Evolutionary conservation across 1,140 invertebrate genomes (phyloP), one percentile per base, ranked within the genome.

Genomic region (Oscheius sp.): DNA sequence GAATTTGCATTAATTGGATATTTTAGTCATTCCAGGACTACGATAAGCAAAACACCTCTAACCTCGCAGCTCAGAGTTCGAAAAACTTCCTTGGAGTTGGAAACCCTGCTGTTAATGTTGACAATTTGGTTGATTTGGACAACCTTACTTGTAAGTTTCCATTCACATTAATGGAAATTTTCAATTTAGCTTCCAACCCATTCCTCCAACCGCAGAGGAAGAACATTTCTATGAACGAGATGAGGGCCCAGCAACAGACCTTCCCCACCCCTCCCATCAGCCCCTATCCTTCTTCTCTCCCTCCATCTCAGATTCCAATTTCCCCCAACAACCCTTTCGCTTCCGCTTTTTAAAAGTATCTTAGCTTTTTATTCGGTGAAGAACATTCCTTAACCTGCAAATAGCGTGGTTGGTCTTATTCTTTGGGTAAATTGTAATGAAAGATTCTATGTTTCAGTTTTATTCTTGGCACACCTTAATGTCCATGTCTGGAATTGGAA

Each of bases 11-110:
- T 59, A 45, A 67, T 49, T 32, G n/a, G n/a, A n/a, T n/a, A n/a
- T n/a, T n/a, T n/a, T n/a, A n/a, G n/a, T n/a, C 23, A 20, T 55
- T 55, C 49, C n/a, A 55, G 49, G 49, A 55, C 28, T 55, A 55
- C 23, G 49, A 55, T 15, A 55, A 34, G 18, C 59, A 55, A 26
- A 74, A 38, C 36, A 62, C 32, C 20, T 49, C 26, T 23, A 58
- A 49, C 34, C 26, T 26, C 23, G 46, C 38, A 1, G 34, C 42
- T 0, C 94, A 93, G 85, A 93, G 92, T 67, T 93, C 94, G 13
- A 91, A 93, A 78, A 90, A 90, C 78, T 96, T 97, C 86, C 88
- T 97, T 3, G 94, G 94, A 26, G 92, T 95, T 86, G 96, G 96
- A 86, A 93, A 92, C 26, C 89, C 90, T 77, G 88, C 96, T 71